Evolutionary conservation across 1,140 invertebrate species (phyloP).

Genomic region (Ostrea denselamellosa): DNA sequence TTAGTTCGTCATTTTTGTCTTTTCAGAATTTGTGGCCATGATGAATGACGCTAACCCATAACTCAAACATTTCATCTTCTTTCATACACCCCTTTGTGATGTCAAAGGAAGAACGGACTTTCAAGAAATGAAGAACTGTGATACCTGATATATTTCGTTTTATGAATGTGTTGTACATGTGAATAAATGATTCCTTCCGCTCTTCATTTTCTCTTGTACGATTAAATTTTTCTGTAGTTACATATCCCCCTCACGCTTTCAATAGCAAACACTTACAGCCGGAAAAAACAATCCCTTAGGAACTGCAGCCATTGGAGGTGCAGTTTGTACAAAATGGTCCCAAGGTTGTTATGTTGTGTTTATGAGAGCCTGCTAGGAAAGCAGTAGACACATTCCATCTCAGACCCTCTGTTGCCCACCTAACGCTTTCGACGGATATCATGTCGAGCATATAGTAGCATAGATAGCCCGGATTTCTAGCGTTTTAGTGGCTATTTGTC

Average conservation of each 20-base stretch:
- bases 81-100: not conserved
- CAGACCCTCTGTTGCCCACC: no score
- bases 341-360: no score
- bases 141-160: not conserved
- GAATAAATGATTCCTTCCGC: conserved; percentile 22
- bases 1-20: not conserved
- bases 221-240: no score
- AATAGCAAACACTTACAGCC: no score
- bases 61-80: not conserved
- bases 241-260: no score
- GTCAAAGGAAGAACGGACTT: not conserved
- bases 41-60: conserved; percentile 7
- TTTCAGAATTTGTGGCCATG: conserved; percentile 23
- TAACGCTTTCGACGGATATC: not conserved
- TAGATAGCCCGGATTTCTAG: not conserved
- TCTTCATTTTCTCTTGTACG: not conserved
- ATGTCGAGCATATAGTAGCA: not conserved
- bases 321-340: no score
- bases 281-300: no score
- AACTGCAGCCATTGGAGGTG: no score
- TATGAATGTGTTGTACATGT: not conserved
- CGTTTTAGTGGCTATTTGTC: not conserved
- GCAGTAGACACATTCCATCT: no score
- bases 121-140: not conserved
- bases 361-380: no score